phyloP scores from a whole-genome alignment of 2,888 invertebrate genomes.

The Eumacrocentrus americanus region DNA sequence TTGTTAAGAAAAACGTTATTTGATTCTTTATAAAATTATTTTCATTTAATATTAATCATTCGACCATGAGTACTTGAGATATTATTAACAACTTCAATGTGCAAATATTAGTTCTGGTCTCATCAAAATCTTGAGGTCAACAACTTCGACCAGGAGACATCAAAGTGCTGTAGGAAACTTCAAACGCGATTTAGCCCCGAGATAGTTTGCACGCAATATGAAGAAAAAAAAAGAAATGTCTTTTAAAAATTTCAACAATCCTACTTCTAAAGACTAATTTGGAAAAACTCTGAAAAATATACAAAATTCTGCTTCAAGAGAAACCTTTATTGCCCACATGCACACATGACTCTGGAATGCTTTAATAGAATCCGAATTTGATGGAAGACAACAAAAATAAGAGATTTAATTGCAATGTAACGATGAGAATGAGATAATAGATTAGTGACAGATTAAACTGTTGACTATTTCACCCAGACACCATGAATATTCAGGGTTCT shows the following conservation, averaged over 20 bases:
- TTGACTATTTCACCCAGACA: constrained; percentile 8
- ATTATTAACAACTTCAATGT: constrained; percentile 1
- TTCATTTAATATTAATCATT: too few relatives aligned
- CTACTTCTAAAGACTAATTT: background rate
- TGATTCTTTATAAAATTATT: too few relatives aligned
- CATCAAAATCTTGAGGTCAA: constrained; percentile 16
- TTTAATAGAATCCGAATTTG: too few relatives aligned
- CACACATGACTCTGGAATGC: too few relatives aligned
- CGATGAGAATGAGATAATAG: background rate
- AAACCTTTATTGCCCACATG: too few relatives aligned
- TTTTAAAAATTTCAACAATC: background rate
- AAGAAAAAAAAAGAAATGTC: background rate
- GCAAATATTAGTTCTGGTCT: constrained; percentile 15
- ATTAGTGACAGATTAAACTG: constrained; percentile 9
- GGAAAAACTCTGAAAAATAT: background rate
- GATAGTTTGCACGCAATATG: constrained; percentile 18
- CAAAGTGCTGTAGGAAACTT: constrained; percentile 5
- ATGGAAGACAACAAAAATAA: background rate
- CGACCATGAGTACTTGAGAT: too few relatives aligned
- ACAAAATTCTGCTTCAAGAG: too few relatives aligned
- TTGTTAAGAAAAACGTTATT: too few relatives aligned
- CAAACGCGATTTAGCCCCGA: constrained; percentile 19
- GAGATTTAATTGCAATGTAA: background rate
- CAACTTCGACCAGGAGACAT: constrained; percentile 4
- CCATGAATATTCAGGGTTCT: constrained; percentile 29